Percentiles rank a stretch among this genome's conserved stretches.
These are phyloP conservation scores for Tarsius wallacei DNA, from an alignment of 2,797 vertebrate species.

Conservation along the genomic window DNA sequence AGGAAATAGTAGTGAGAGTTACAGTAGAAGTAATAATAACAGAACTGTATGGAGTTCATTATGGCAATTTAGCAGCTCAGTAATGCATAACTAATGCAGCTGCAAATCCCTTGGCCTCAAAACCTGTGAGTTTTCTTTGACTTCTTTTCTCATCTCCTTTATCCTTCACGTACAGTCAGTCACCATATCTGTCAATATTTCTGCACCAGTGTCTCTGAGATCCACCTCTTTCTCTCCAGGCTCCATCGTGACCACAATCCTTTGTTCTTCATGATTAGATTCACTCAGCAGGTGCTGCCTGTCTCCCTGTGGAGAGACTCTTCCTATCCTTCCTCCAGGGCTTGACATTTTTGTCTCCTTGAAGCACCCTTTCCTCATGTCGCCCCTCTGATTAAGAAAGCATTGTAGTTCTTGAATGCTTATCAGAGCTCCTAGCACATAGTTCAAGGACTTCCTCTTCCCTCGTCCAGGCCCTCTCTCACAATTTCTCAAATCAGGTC, in stretches of 20 bases:
- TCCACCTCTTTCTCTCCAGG: background rate
- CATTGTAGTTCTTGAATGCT: background rate
- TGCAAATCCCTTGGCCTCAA: background rate
- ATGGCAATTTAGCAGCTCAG: background rate
- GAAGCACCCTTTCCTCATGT: background rate
- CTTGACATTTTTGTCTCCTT: background rate
- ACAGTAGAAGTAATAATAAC: background rate
- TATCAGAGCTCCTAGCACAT: background rate
- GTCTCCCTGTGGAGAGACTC: background rate
- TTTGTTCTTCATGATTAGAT: background rate
- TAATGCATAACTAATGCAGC: background rate
- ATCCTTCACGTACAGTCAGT: background rate
- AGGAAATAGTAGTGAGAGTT: background rate
- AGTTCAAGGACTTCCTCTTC: background rate
- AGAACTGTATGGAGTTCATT: background rate
- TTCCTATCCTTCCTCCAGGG: background rate
- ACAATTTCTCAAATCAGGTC: background rate
- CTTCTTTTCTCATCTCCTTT: background rate
- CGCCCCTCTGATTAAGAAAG: constrained; percentile 12
- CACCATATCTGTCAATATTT: background rate
- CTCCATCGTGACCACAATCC: background rate
- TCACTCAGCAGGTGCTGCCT: background rate
- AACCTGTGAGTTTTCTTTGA: background rate
- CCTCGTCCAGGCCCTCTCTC: background rate
- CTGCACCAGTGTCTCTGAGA: background rate